Evolutionary conservation across 2,888 invertebrate genomes (phyloP), one percentile per base, ranked within the genome.

Genomic region (Stenodema calcarata): DNA sequence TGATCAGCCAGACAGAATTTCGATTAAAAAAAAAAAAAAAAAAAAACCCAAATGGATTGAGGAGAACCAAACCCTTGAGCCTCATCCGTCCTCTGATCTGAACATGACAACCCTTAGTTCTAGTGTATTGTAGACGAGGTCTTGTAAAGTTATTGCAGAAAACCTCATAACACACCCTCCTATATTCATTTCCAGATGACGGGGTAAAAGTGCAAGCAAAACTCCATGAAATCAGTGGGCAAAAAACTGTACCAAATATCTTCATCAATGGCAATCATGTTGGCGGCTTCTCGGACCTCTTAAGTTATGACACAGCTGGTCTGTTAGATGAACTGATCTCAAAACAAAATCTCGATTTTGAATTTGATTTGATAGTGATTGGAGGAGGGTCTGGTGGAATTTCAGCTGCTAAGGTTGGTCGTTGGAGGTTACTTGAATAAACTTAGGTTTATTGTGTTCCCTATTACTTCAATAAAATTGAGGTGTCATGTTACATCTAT

Each of bases 351-450:
- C 27, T 80, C 9, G 42, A 85, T 14, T 92, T 91, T 89, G 92
- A 93, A 90, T 99, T 96, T 92, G 99, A 99, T 91, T 92, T 99
- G 90, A 94, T 98, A 87, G 98, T 99, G 18, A 94, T 99, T 90
- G 99, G 99, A 70, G 99, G 99, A 84, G 99, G 99, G 30, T 98
- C 98, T 0, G 99, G 98, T 81, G 98, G 99, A 73, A 93, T 99
- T 87, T 97, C 99, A 0, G 97, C 97, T 89, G 97, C 98, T 23
- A 99, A 92, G 92, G 92, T 86, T 7, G 9, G 86, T 62, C 1
- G 7, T 35, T 35, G 7, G 7, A 35, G 4, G 35, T 2, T 35
- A 35, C 4, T 35, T 35, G 35, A 35, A 35, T 35, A 2, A 35
- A 35, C 7, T 7, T 35, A 35, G 35, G 7, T 35, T 7, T 7